Evolutionary conservation across 1,140 invertebrate genomes (phyloP), one percentile per base, ranked within the genome.

Genomic region (Apis cerana): DNA sequence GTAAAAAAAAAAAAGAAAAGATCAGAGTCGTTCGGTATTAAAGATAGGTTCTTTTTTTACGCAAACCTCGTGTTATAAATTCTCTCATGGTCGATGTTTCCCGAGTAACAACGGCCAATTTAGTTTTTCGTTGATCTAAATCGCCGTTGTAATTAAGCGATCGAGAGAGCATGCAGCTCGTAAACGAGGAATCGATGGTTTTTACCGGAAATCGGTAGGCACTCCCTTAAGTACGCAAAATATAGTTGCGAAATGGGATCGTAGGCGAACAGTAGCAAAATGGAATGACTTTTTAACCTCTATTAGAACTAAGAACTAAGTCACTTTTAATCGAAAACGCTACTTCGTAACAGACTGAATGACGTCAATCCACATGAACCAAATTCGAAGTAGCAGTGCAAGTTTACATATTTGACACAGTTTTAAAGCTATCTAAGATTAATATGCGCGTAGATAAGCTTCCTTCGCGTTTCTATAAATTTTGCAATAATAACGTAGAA

Each of bases 331-430:
- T 21, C 4, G 33, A 65, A 67, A 67, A 27, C 11, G 33, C 64
- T 67, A 19, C 64, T 17, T 67, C 27, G 64, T 43, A 67, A 67
- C 64, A 21, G 10, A 33, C 64, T 43, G 17, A 62, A n/a, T 67
- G 64, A 67, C 64, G 64, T 67, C 64, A 67, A 19, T 21, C 17
- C 33, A 67, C 61, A 23, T 62, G 61, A 62, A 62, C 23, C 61
- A 62, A 67, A 67, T 67, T 67, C 64, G 64, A 67, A 67, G 27
- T 17, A 67, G 33, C 23, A 27, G 9, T 17, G 23, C 33, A 27
- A 43, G 64, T 67, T 43, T 43, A 21, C 19, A 12, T 67, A 43
- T 67, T 67, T 43, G 27, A 67, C 64, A 43, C 33, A 67, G 64
- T 67, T 67, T n/a, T 43, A 21, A 67, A 33, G 19, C 33, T 43